Percentiles rank a stretch among this genome's conserved stretches.
phyloP scores from a whole-genome alignment of 1,140 invertebrate species.

The Zaprionus inermis region DNA sequence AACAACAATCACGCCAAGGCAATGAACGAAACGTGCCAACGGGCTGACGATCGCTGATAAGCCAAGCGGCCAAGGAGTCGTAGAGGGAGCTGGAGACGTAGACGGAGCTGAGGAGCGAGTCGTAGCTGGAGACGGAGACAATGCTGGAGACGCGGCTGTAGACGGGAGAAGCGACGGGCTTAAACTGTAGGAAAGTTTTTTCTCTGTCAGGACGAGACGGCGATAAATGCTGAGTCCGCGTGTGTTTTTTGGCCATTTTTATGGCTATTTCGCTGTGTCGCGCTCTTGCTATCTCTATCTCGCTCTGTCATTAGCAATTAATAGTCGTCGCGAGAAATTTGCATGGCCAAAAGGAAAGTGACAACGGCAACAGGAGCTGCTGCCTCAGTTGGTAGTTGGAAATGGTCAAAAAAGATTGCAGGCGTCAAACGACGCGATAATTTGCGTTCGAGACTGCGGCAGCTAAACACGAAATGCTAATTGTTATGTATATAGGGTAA shows the following conservation, averaged over 20 bases:
- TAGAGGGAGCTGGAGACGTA: conserved; percentile 13
- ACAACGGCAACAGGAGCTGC: conserved; percentile 30
- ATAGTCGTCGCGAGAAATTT: conserved; percentile 80
- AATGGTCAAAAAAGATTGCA: conserved; percentile 57
- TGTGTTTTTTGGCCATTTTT: conserved; percentile 74
- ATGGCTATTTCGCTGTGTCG: conserved; percentile 63
- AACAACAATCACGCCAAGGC: conserved; percentile 66
- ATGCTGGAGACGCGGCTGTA: background rate
- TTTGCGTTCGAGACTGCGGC: conserved; percentile 43
- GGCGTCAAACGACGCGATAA: conserved; percentile 64
- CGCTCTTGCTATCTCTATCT: conserved; percentile 32
- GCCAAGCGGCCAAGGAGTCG: conserved; percentile 48
- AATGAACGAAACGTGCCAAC: conserved; percentile 81
- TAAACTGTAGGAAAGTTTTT: conserved; percentile 8
- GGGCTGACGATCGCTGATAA: conserved; percentile 76
- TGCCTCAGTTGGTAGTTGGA: conserved; percentile 28
- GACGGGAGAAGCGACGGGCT: too few relatives aligned
- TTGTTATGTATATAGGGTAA: conserved; percentile 72
- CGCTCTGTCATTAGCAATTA: conserved; percentile 77
- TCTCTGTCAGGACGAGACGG: conserved; percentile 39
- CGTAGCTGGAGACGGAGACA: conserved; percentile 12
- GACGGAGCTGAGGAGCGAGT: background rate
- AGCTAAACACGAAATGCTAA: conserved; percentile 56
- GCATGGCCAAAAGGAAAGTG: conserved; percentile 78
- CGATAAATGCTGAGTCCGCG: conserved; percentile 35